These are phyloP conservation scores for Grantiella picta DNA, from an alignment of 2,113 vertebrate species.

Conservation along the genomic window DNA sequence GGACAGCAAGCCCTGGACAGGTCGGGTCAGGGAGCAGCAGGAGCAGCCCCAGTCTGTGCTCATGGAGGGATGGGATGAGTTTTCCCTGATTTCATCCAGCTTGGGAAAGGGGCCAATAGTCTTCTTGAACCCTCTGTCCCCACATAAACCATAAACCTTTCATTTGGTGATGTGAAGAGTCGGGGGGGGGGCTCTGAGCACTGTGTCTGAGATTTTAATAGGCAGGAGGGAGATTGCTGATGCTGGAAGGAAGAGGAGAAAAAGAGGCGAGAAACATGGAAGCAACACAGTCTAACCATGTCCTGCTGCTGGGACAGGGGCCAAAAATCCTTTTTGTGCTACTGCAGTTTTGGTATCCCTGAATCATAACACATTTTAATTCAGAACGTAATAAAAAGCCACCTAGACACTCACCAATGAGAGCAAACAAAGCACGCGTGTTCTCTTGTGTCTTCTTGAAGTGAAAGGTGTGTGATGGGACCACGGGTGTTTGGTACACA, in stretches of 20 bases:
- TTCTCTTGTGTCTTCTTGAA: background rate
- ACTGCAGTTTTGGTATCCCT: background rate
- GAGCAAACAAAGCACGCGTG: background rate
- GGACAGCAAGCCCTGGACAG: background rate
- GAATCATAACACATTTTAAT: background rate
- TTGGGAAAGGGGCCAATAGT: background rate
- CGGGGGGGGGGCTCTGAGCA: background rate
- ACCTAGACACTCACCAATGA: background rate
- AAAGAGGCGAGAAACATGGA: background rate
- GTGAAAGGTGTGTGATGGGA: background rate
- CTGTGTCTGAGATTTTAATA: fast-evolving
- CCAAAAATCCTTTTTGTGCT: background rate
- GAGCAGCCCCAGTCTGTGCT: background rate
- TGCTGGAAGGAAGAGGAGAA: background rate
- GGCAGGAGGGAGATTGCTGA: background rate
- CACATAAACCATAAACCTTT: background rate
- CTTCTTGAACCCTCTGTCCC: background rate
- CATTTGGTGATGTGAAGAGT: background rate
- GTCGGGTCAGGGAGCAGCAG: background rate
- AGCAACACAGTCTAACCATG: background rate
- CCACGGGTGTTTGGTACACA: background rate
- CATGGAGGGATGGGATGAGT: background rate
- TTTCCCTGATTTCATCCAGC: background rate
- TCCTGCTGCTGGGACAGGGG: background rate
- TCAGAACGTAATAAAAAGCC: background rate